These are phyloP conservation scores for Polydrusus cervinus DNA, from an alignment of 2,888 invertebrate genomes.

Conservation along the genomic window DNA sequence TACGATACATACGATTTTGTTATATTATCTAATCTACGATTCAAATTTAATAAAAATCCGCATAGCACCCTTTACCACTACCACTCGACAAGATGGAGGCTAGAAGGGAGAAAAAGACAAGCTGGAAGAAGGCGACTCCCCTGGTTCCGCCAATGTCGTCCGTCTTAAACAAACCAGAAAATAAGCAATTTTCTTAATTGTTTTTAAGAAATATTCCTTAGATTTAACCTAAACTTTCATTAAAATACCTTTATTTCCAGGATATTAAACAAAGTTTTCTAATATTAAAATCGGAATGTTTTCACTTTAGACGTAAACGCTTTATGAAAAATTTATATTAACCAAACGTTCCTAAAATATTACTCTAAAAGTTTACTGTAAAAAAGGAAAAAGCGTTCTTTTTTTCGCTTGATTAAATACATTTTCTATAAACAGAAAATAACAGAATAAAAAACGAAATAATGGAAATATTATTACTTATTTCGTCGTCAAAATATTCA, in stretches of 20 bases:
- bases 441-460: constrained; percentile 12
- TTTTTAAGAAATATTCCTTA: no score
- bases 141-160: no score
- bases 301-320: not conserved
- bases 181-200: no score
- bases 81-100: no score
- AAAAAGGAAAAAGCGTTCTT: not conserved
- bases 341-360: not conserved
- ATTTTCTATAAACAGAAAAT: not conserved
- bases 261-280: not conserved
- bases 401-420: constrained; percentile 14
- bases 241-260: not conserved
- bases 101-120: no score
- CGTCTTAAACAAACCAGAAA: no score
- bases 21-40: no score
- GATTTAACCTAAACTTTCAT: no score
- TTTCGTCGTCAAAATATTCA: not conserved
- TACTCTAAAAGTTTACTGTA: not conserved
- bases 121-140: no score
- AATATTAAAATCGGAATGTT: not conserved
- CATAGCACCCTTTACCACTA: no score
- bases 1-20: no score
- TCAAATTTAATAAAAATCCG: no score
- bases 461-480: not conserved
- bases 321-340: not conserved